These are phyloP conservation scores for Elegia similella DNA, from an alignment of 2,888 invertebrate genomes.

Conservation along the genomic window DNA sequence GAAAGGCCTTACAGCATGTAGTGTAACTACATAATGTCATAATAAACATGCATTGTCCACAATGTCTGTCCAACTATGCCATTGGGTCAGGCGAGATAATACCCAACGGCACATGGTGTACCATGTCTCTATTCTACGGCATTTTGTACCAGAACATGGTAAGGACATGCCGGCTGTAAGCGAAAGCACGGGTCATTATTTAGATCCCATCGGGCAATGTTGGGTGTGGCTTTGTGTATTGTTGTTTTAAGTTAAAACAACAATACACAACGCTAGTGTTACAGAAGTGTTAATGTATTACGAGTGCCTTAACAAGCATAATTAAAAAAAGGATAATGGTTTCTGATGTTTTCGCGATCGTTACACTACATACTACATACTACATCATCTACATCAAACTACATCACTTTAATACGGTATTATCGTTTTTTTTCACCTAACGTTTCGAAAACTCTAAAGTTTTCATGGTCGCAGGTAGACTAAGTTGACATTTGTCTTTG, in stretches of 20 bases:
- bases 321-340: too few relatives aligned
- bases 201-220: neutral
- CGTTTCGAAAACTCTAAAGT: too few relatives aligned
- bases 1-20: neutral
- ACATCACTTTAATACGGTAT: too few relatives aligned
- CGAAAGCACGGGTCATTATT: neutral
- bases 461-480: too few relatives aligned
- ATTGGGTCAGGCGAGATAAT: neutral
- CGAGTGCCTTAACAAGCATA: too few relatives aligned
- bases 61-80: neutral
- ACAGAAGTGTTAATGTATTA: too few relatives aligned
- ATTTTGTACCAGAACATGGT: neutral
- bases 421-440: too few relatives aligned
- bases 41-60: neutral
- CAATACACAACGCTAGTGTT: too few relatives aligned
- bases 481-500: too few relatives aligned
- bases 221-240: neutral
- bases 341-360: too few relatives aligned
- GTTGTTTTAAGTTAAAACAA: neutral
- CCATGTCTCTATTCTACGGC: neutral
- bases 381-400: too few relatives aligned
- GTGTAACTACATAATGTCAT: neutral
- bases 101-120: neutral
- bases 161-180: neutral
- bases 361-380: too few relatives aligned